Evolutionary conservation across 2,797 vertebrate species (phyloP), one percentile per base, ranked within the genome.

Genomic region (Gephyroberyx darwinii): DNA sequence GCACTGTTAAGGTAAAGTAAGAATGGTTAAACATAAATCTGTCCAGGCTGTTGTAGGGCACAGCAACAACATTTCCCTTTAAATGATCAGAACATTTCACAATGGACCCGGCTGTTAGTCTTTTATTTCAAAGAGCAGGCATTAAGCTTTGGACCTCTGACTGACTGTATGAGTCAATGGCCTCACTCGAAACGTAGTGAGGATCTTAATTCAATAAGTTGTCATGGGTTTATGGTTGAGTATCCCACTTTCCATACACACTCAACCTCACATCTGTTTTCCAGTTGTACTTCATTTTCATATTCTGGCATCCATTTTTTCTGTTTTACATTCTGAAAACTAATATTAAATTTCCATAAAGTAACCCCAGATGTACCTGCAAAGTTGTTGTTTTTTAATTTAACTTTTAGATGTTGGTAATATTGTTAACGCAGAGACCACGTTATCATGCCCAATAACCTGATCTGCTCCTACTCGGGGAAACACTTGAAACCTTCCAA

Each of bases 401-500:
- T 73, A 54, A 80, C 26, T 26, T 26, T 26, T 4, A 26, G 26
- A 26, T 26, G 2, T 26, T 26, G 26, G 73, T 66, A 56, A 69
- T 74, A 61, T 59, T 31, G 59, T 66, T 64, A 41, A 41, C 39
- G 39, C 39, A 41, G 9, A 41, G 39, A 3, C 39, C 37, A 39
- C 37, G 37, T 39, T 39, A 39, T 39, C 10, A 41, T 54, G 43
- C 71, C 68, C 20, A 72, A 86, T 67, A 88, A 84, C 83, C 70
- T 64, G 62, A 75, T 75, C 71, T 62, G 74, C 58, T 87, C 81
- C 70, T 39, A 65, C 69, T 77, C 63, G 33, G 65, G 64, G 76
- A 82, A 86, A 87, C 79, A 77, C 77, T 77, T 88, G 80, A 84
- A 81, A 72, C 63, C 76, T 69, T 61, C 87, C 81, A 88, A 84